A percentile compares a stretch with the other conserved stretches of the same genome.
These are phyloP conservation scores for Tachysurus fulvidraco DNA, from an alignment of 2,113 vertebrate species.

Conservation along the genomic window DNA sequence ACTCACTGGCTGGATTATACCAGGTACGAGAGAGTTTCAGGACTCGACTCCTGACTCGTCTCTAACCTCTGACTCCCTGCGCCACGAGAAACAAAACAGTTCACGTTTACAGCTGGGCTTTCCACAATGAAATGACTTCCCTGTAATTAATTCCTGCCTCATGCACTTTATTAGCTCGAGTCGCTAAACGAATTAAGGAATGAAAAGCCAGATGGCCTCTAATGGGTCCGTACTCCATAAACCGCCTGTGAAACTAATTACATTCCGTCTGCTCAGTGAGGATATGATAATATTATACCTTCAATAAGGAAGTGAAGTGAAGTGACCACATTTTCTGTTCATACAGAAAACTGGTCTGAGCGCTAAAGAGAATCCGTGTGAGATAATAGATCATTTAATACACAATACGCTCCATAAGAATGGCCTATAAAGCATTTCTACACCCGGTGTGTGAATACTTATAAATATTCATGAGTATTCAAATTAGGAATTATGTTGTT, in stretches of 20 bases:
- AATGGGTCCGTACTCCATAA: conserved; percentile 1
- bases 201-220: neutral
- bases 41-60: neutral
- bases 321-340: neutral
- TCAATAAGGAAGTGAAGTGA: too few species aligned
- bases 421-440: neutral
- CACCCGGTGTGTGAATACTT: neutral
- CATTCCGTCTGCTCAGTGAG: neutral
- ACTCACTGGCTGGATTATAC: conserved; percentile 88
- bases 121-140: neutral
- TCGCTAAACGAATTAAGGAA: neutral
- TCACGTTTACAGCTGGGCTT: neutral
- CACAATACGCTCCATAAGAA: neutral
- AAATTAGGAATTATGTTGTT: neutral
- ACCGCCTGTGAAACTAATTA: neutral
- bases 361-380: neutral
- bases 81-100: neutral
- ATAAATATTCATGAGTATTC: neutral
- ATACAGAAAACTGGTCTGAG: neutral
- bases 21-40: conserved; percentile 69
- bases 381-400: neutral
- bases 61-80: neutral
- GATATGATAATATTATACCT: neutral
- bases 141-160: neutral
- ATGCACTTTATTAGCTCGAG: neutral